Base-by-base conservation (phyloP, 2,797 vertebrate genomes). In the Cossypha heuglini region DNA sequence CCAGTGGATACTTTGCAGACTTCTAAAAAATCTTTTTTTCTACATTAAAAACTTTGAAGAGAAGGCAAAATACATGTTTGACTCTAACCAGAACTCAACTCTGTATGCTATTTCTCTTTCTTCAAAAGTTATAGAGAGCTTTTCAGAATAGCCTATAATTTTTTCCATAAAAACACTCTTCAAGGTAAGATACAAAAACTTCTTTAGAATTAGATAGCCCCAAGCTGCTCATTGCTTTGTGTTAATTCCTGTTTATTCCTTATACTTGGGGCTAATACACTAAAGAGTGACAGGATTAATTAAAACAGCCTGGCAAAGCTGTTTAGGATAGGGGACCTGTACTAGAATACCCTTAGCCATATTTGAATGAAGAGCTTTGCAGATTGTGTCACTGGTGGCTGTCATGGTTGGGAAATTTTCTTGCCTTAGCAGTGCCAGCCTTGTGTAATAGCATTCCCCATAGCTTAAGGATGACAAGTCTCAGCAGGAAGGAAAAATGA, bases 381-480 rank as follows among this genome's bases (percentile, higher is more conserved):
- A 68, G 75, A 83, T 55, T 83, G 48, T 90, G 85, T 89, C 85
- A 90, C 46, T 74, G 72, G 67, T 74, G 74, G 63, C 40, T 21
- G 5, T 80, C 61, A 86, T 13, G 54, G 64, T 83, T 11, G 14
- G 78, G 78, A 91, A 87, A 43, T 80, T 71, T 91, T 94, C 85
- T 57, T 93, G 87, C 52, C 63, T 83, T 38, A 74, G 61, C 63
- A 72, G 42, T 69, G 74, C 62, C 93, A 95, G 71, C 40, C 77
- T 96, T 96, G 38, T 69, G 91, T 77, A 94, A 96, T 38, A 82
- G 52, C 26, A 88, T 40, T 93, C 72, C 78, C 85, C 45, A 46
- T 33, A 74, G 93, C 35, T 86, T 90, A 68, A 75, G 80, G 59
- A 90, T 78, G 61, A 90, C 90, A 92, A 54, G 79, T 78, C 86